Evolutionary conservation across 1,140 invertebrate genomes (phyloP).

Genomic region (Zaprionus lachaisei): DNA sequence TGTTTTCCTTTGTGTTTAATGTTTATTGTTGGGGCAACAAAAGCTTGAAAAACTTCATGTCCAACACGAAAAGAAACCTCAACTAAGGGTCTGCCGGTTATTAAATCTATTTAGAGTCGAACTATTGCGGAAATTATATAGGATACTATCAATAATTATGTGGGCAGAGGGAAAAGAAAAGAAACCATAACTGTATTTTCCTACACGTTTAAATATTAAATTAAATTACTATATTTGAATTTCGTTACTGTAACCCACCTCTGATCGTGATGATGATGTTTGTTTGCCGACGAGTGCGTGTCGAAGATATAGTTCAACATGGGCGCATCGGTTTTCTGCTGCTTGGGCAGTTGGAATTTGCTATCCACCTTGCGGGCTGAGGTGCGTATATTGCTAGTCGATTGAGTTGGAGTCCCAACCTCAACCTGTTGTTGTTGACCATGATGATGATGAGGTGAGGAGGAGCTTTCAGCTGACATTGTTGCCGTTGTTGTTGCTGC

Average conservation of each 20-base stretch:
- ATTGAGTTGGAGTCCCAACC: slow-evolving; percentile 27
- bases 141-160: neutral
- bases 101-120: slow-evolving; percentile 6
- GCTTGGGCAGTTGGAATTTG: slow-evolving; percentile 74
- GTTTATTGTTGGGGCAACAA: slow-evolving; percentile 36
- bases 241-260: slow-evolving; percentile 76
- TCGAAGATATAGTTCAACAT: slow-evolving; percentile 91
- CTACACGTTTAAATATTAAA: neutral
- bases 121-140: slow-evolving; percentile 24
- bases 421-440: slow-evolving; percentile 27
- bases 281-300: slow-evolving; percentile 88
- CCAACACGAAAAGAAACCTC: neutral
- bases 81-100: neutral
- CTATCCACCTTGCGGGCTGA: slow-evolving; percentile 74
- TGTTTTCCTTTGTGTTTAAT: slow-evolving; percentile 42
- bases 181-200: neutral
- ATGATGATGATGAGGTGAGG: slow-evolving; percentile 2
- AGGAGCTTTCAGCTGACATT: neutral
- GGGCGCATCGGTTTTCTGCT: slow-evolving; percentile 87
- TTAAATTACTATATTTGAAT: neutral
- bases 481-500: slow-evolving; percentile 15
- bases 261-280: slow-evolving; percentile 88
- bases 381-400: slow-evolving; percentile 35
- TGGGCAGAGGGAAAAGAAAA: neutral
- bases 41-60: slow-evolving; percentile 33